Conservation (phyloP, 2,797 vertebrate species). For the Falco rusticolus region DNA sequence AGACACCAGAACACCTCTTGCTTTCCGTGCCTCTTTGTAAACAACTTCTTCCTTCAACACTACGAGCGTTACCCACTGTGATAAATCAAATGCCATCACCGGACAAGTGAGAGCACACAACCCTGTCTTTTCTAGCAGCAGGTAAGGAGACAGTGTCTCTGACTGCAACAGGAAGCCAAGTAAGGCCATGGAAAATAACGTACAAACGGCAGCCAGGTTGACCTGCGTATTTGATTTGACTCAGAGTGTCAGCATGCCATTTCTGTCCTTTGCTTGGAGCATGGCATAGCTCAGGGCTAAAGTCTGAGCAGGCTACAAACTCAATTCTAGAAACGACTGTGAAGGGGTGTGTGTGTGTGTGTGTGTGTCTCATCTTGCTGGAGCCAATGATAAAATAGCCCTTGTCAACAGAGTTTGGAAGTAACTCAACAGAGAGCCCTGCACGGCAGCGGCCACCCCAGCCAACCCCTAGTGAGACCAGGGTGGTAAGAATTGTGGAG, state of each 20-base stretch:
- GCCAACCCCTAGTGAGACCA: not conserved
- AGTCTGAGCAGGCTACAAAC: not conserved
- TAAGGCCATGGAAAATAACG: not conserved
- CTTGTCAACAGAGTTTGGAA: not conserved
- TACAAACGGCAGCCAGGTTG: not conserved
- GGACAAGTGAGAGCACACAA: not conserved
- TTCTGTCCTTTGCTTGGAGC: not conserved
- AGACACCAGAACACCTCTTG: not conserved
- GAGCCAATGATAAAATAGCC: not conserved
- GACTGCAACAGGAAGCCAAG: not conserved
- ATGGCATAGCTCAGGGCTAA: not conserved
- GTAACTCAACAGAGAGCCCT: not conserved
- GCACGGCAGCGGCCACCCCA: rapidly evolving
- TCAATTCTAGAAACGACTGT: rapidly evolving
- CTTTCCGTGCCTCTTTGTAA: not conserved
- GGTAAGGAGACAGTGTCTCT: not conserved
- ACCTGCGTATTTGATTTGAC: not conserved
- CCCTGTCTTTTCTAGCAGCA: not conserved
- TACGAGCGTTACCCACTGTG: rapidly evolving
- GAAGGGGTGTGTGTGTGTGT: not conserved
- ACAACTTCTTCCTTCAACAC: not conserved
- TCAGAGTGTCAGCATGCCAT: not conserved
- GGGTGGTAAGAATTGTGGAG: not conserved
- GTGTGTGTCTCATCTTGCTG: not conserved
- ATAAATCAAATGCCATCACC: not conserved